These are phyloP conservation scores for Spinus olivaceus DNA, from an alignment of 2,797 vertebrate genomes.

Conservation along the genomic window DNA sequence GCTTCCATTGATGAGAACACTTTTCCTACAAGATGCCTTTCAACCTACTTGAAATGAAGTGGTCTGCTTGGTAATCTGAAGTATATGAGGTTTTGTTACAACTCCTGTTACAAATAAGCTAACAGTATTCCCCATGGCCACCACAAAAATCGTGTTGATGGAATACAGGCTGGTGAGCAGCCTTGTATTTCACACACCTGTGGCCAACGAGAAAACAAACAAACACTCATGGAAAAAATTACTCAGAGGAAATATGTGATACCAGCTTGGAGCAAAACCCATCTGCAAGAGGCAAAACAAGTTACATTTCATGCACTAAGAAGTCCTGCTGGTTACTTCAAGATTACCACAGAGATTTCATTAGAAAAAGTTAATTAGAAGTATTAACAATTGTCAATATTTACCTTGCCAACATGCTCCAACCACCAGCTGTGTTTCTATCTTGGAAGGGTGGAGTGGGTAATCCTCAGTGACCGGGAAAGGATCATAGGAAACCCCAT, in stretches of 20 bases:
- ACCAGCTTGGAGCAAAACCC: background rate
- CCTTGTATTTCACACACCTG: background rate
- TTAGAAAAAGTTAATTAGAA: background rate
- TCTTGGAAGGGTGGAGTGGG: constrained; percentile 88
- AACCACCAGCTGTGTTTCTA: constrained; percentile 91
- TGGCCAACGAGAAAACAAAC: background rate
- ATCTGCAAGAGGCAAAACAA: background rate
- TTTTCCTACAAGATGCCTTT: background rate
- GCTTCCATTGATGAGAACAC: background rate
- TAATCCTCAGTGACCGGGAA: constrained; percentile 96
- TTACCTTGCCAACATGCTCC: constrained; percentile 99
- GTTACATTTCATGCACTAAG: background rate
- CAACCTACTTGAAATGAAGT: background rate
- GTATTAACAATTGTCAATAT: background rate
- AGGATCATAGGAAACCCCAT: constrained; percentile 88
- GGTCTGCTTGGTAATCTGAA: background rate
- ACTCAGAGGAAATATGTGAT: background rate
- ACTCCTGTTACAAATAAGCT: background rate
- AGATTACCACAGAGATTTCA: background rate
- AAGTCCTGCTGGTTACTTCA: background rate
- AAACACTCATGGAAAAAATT: background rate
- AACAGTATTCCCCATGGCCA: background rate
- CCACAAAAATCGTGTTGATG: background rate
- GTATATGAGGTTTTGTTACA: background rate
- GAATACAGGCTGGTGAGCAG: background rate